A percentile compares a stretch with the other conserved stretches of the same genome.
Evolutionary conservation across 2,888 invertebrate genomes (phyloP).

Genomic region (Brachynemurus nebulosus): DNA sequence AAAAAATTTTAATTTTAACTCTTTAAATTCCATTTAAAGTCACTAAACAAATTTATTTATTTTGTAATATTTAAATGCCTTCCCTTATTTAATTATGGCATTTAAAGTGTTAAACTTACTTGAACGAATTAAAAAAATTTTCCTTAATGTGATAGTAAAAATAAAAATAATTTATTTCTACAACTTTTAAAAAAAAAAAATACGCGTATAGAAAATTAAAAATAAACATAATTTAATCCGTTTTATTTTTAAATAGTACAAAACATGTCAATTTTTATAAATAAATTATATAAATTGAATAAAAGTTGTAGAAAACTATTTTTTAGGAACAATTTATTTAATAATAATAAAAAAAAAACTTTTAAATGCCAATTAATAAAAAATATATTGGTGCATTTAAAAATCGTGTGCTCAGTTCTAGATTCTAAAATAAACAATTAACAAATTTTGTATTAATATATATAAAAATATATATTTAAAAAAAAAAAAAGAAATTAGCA

Average conservation of each 20-base stretch:
- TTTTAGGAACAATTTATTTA: background rate
- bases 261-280: background rate
- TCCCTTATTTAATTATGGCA: too few species aligned
- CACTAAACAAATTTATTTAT: too few species aligned
- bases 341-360: conserved; percentile 1
- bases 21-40: too few species aligned
- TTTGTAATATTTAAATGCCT: too few species aligned
- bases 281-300: background rate
- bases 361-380: background rate
- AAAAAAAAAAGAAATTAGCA: background rate
- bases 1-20: too few species aligned
- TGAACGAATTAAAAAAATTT: too few species aligned
- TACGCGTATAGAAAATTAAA: too few species aligned
- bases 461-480: background rate
- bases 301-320: background rate
- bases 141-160: too few species aligned
- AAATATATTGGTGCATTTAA: conserved; percentile 2
- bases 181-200: too few species aligned
- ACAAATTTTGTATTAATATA: background rate
- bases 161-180: too few species aligned
- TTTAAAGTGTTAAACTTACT: too few species aligned
- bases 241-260: background rate
- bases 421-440: conserved; percentile 7
- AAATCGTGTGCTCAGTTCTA: conserved; percentile 10
- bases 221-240: background rate